Conservation (phyloP, 2,888 invertebrate species). For the Nephrotoma flavescens region DNA sequence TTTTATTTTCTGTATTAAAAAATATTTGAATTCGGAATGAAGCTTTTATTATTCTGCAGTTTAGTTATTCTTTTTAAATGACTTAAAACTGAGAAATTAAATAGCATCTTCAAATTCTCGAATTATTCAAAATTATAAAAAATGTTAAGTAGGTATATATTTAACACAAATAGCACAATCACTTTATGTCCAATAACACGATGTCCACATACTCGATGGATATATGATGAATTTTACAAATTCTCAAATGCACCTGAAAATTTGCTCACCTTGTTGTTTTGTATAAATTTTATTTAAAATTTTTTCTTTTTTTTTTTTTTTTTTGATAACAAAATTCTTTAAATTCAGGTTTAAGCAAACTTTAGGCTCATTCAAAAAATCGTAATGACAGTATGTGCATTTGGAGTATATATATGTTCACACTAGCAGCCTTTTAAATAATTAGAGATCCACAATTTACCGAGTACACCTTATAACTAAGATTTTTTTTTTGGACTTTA, state of each 20-base stretch:
- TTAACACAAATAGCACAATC: not conserved
- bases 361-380: not conserved
- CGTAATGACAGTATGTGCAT: not conserved
- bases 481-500: not conserved
- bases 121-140: not conserved
- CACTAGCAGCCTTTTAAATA: too few relatives aligned
- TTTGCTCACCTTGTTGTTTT: not conserved
- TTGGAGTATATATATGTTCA: too few relatives aligned
- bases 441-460: not conserved
- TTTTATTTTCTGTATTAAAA: not conserved
- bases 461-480: not conserved
- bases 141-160: too few relatives aligned
- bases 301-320: not conserved
- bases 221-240: not conserved
- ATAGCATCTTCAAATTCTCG: not conserved
- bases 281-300: not conserved
- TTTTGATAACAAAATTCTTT: not conserved
- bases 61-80: not conserved
- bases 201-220: not conserved
- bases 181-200: not conserved
- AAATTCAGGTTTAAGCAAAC: not conserved
- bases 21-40: not conserved
- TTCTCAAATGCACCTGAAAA: not conserved
- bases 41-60: not conserved
- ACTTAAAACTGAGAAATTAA: not conserved